Evolutionary conservation across 2,888 invertebrate species (phyloP), one percentile per base, ranked within the genome.

Genomic region (Mythimna impura): DNA sequence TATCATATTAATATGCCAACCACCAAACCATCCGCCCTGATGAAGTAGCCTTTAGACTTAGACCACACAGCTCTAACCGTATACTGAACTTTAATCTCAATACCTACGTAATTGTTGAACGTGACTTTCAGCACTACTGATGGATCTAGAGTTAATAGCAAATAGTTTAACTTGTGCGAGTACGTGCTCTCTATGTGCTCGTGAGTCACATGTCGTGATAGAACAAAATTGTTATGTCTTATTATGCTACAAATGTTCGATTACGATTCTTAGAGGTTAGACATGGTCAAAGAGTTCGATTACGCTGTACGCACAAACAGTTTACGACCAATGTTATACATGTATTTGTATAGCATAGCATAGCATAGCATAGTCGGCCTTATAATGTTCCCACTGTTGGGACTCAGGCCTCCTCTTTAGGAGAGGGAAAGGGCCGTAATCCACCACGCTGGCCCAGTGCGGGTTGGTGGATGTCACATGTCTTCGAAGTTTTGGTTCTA

Each of bases 41-140:
- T 50, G 22, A 3, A 57, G 12, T 40, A 70, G n/a, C 43, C 36
- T 66, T 50, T 55, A 60, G 36, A 71, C 34, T n/a, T 8, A 66
- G 50, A 71, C 67, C 67, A 81, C 67, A 64, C 30, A 20, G 54
- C n/a, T 66, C 66, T 71, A 75, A 60, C 78, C 54, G 80, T 71
- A 81, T 65, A 77, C 65, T 81, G 71, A 78, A 80, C 73, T 80
- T 63, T 70, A 82, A 85, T 84, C 80, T 82, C 71, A 78, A 80
- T 85, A n/a, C n/a, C n/a, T n/a, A 82, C 72, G 80, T 80, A 85
- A 80, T 80, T 66, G 84, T 85, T 78, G 78, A 80, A 85, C 75
- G 73, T 83, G 83, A 80, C 85, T 84, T 80, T 76, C 68, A 69
- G 70, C 60, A 66, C 52, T 65, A 72, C 60, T 73, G 76, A 66